Evolutionary conservation across 2,888 invertebrate species (phyloP).

Genomic region (Neelides folsomi): DNA sequence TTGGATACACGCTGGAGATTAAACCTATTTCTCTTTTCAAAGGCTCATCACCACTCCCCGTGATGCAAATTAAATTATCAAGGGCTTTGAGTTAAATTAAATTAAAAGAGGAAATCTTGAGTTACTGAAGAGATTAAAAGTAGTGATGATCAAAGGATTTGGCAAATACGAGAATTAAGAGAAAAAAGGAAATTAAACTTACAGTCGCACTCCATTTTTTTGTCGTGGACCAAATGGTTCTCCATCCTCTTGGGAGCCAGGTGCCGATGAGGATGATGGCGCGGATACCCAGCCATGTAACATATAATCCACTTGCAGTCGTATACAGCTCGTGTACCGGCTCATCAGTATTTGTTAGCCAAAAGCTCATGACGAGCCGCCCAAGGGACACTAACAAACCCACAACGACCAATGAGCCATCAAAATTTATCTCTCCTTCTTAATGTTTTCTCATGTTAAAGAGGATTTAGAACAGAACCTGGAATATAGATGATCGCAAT

Average conservation of each 20-base stretch:
- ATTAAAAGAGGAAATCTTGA: neutral
- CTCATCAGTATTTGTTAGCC: constrained; percentile 28
- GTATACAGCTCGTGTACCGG: constrained; percentile 88
- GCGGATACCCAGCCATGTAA: constrained; percentile 84
- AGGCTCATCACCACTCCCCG: too few species aligned
- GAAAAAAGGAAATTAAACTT: constrained; percentile 10
- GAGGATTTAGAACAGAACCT: constrained; percentile 35
- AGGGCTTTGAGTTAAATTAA: neutral
- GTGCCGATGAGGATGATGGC: constrained; percentile 66
- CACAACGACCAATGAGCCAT: neutral
- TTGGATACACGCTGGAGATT: too few species aligned
- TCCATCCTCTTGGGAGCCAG: constrained; percentile 77
- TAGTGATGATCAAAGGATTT: neutral
- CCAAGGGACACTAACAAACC: constrained; percentile 26
- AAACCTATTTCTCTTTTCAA: too few species aligned
- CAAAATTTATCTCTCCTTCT: constrained; percentile 1
- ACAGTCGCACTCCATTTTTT: constrained; percentile 30
- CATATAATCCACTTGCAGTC: constrained; percentile 83
- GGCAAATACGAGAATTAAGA: neutral
- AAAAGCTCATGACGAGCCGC: constrained; percentile 30
- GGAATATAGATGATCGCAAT: constrained; percentile 75
- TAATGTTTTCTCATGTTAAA: neutral
- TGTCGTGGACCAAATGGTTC: constrained; percentile 24
- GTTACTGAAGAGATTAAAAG: too few species aligned
- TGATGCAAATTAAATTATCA: constrained; percentile 1